phyloP scores from a whole-genome alignment of 1,140 invertebrate species.

The Grapholita molesta region DNA sequence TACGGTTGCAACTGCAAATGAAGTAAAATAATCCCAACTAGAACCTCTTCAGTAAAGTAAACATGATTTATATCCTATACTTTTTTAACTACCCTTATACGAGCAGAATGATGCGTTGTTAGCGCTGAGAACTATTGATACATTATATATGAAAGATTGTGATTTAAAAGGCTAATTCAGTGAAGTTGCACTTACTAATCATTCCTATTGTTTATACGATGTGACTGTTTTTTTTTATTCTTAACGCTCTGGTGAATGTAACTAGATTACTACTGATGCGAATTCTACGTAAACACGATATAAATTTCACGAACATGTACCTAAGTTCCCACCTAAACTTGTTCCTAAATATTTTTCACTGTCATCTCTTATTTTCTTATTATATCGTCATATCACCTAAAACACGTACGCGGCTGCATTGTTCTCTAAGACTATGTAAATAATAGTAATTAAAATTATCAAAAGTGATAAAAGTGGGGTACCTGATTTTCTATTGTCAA shows the following conservation, averaged over 20 bases:
- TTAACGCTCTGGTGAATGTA: not conserved
- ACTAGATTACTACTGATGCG: not conserved
- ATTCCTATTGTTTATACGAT: not conserved
- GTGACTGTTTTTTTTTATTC: not conserved
- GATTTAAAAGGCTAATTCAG: not conserved
- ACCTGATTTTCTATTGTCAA: too few relatives aligned
- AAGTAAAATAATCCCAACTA: not conserved
- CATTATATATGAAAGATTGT: not conserved
- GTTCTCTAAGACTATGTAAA: too few relatives aligned
- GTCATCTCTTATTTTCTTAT: too few relatives aligned
- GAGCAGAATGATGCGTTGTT: not conserved
- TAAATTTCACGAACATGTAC: too few relatives aligned
- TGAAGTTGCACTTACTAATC: not conserved
- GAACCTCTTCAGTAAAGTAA: not conserved
- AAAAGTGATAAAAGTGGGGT: too few relatives aligned
- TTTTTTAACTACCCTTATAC: not conserved
- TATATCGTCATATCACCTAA: too few relatives aligned
- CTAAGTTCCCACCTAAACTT: too few relatives aligned
- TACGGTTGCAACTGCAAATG: too few relatives aligned
- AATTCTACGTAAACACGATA: too few relatives aligned
- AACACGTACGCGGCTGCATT: too few relatives aligned
- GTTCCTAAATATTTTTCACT: too few relatives aligned
- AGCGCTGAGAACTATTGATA: not conserved
- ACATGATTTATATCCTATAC: not conserved
- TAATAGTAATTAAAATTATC: too few relatives aligned